These are phyloP conservation scores for Theocolax elegans DNA, from an alignment of 1,140 invertebrate species.

Conservation along the genomic window DNA sequence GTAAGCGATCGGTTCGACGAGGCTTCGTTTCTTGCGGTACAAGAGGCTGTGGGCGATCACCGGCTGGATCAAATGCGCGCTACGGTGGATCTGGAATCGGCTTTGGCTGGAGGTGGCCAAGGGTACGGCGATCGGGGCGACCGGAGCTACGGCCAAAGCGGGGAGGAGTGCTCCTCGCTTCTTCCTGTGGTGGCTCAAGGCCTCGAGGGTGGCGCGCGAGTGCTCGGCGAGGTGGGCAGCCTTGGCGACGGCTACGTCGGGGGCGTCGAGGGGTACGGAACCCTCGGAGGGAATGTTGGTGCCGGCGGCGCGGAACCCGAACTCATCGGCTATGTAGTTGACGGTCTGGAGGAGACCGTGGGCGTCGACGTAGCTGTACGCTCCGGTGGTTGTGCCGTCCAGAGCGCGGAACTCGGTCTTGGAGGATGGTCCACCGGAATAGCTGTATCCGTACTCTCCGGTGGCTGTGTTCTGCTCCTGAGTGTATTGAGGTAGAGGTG, in stretches of 20 bases:
- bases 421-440: slow-evolving; percentile 73
- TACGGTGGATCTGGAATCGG: neutral
- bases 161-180: slow-evolving; percentile 22
- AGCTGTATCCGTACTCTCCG: slow-evolving; percentile 75
- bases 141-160: neutral
- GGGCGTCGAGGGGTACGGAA: neutral
- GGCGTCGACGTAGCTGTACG: slow-evolving; percentile 78
- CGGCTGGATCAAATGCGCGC: neutral
- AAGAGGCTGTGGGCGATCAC: neutral
- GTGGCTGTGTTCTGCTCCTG: slow-evolving; percentile 28
- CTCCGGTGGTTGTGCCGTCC: slow-evolving; percentile 76
- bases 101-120: neutral
- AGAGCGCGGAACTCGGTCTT: slow-evolving; percentile 75
- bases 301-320: slow-evolving; percentile 75
- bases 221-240: slow-evolving; percentile 17
- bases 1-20: neutral
- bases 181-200: slow-evolving; percentile 13
- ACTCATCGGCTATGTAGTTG: slow-evolving; percentile 75
- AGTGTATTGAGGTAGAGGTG: neutral
- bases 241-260: slow-evolving; percentile 37
- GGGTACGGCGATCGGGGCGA: neutral
- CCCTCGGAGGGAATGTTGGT: slow-evolving; percentile 71
- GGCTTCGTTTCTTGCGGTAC: slow-evolving; percentile 10
- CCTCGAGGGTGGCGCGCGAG: slow-evolving; percentile 4
- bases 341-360: slow-evolving; percentile 75